These are phyloP conservation scores for Blera fallax DNA, from an alignment of 2,888 invertebrate species.

Conservation along the genomic window DNA sequence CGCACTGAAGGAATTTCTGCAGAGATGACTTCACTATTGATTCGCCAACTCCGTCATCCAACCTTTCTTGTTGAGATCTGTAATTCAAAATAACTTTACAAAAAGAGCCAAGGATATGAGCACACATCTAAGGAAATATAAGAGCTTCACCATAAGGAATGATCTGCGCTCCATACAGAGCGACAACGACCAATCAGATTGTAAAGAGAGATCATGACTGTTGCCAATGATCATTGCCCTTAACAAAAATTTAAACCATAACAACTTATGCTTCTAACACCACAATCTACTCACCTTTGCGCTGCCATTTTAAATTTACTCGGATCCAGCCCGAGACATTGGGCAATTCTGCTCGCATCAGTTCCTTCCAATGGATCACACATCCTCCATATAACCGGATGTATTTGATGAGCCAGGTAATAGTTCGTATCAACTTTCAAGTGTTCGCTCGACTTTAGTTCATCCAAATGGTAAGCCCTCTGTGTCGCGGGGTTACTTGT, in stretches of 20 bases:
- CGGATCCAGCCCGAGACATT: conserved; percentile 90
- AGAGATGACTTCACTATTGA: conserved; percentile 78
- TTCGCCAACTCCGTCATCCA: conserved; percentile 81
- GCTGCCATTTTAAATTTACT: conserved; percentile 81
- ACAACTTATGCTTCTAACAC: too few species aligned
- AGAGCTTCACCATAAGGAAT: background rate
- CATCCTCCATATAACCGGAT: conserved; percentile 96
- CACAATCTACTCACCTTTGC: conserved; percentile 79
- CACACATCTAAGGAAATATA: conserved; percentile 59
- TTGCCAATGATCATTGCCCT: background rate
- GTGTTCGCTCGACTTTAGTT: conserved; percentile 87
- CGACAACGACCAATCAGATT: background rate
- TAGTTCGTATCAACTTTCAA: conserved; percentile 93
- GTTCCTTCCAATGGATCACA: conserved; percentile 98
- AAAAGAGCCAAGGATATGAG: background rate
- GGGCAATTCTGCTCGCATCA: conserved; percentile 94
- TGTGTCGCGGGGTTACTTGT: conserved; percentile 91
- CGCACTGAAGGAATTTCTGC: conserved; percentile 84
- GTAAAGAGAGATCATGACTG: background rate
- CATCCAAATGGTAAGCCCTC: conserved; percentile 96
- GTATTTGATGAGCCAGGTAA: conserved; percentile 96
- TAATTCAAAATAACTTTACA: background rate
- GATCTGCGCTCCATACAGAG: too few species aligned
- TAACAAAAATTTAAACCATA: background rate
- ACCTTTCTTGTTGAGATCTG: conserved; percentile 81